Percentiles rank a stretch among this genome's conserved stretches.
These are phyloP conservation scores for Cephus pygmeus DNA, from an alignment of 2,888 invertebrate genomes.

Conservation along the genomic window DNA sequence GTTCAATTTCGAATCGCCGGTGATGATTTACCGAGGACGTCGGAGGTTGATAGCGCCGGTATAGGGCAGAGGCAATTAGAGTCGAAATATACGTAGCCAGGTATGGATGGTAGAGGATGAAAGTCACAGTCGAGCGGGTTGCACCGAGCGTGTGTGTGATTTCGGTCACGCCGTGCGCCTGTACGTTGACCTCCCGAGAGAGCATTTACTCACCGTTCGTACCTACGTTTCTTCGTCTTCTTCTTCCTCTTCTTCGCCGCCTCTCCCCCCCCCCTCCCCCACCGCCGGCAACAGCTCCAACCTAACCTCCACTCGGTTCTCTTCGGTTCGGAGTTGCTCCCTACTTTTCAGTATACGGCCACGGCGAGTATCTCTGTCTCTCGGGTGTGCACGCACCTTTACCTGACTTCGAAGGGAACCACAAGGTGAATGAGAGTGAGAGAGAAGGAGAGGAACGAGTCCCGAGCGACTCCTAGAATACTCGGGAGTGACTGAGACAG, in stretches of 20 bases:
- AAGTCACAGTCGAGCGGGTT: slow-evolving; percentile 62
- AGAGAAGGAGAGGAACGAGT: slow-evolving; percentile 3
- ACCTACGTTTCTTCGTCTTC: neutral
- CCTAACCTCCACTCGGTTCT: slow-evolving; percentile 32
- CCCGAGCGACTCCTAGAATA: neutral
- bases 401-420: neutral
- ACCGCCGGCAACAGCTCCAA: slow-evolving; percentile 17
- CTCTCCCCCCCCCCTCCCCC: neutral
- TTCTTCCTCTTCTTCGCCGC: slow-evolving; percentile 9
- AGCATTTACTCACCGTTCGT: slow-evolving; percentile 42
- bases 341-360: slow-evolving; percentile 22
- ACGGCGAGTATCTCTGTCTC: neutral
- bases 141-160: slow-evolving; percentile 62
- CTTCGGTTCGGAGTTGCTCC: slow-evolving; percentile 38
- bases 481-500: slow-evolving; percentile 16
- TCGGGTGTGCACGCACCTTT: neutral
- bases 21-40: slow-evolving; percentile 2
- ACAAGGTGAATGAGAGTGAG: slow-evolving; percentile 10
- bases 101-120: slow-evolving; percentile 33
- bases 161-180: slow-evolving; percentile 64
- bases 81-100: slow-evolving; percentile 45
- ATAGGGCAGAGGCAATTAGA: slow-evolving; percentile 52
- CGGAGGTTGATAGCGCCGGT: slow-evolving; percentile 22
- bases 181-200: slow-evolving; percentile 61
- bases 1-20: neutral